Percentiles rank a stretch among this genome's conserved stretches.
Evolutionary conservation across 1,140 invertebrate species (phyloP).

Genomic region (Drosophila lini): DNA sequence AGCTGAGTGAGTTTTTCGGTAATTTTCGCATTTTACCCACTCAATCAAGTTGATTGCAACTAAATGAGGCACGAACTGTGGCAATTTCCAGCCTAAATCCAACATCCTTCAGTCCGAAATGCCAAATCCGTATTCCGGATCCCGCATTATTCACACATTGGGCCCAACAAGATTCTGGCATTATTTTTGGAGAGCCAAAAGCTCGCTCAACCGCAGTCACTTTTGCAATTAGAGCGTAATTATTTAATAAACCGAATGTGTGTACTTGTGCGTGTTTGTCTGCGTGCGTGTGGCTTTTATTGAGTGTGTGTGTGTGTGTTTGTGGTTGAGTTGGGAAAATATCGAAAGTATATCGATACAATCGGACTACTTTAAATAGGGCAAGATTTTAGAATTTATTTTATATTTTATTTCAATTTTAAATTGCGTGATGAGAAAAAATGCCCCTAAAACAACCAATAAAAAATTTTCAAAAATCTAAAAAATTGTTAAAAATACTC

Average conservation of each 20-base stretch:
- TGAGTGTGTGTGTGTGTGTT: slow-evolving; percentile 14
- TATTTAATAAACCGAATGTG: slow-evolving; percentile 77
- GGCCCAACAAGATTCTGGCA: slow-evolving; percentile 44
- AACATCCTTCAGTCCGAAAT: slow-evolving; percentile 14
- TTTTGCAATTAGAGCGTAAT: slow-evolving; percentile 81
- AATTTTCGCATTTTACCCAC: slow-evolving; percentile 37
- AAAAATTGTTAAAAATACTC: too few species aligned
- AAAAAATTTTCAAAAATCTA: too few species aligned
- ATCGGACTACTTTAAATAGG: background rate
- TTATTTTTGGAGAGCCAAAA: slow-evolving; percentile 57
- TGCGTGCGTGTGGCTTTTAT: slow-evolving; percentile 26
- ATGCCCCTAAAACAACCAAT: too few species aligned
- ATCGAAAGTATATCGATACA: background rate
- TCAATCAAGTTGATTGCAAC: slow-evolving; percentile 69
- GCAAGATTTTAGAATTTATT: too few species aligned
- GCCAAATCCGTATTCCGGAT: slow-evolving; percentile 16
- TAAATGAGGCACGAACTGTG: slow-evolving; percentile 55
- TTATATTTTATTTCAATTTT: background rate
- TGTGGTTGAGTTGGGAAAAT: background rate
- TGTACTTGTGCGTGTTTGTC: slow-evolving; percentile 20
- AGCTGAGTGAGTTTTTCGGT: slow-evolving; percentile 7
- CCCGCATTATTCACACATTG: slow-evolving; percentile 46
- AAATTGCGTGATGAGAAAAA: too few species aligned
- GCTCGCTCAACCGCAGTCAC: slow-evolving; percentile 59
- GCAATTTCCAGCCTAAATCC: slow-evolving; percentile 12